Evolutionary conservation across 1,140 invertebrate species (phyloP).

Genomic region (Rhagoletis pomonella): DNA sequence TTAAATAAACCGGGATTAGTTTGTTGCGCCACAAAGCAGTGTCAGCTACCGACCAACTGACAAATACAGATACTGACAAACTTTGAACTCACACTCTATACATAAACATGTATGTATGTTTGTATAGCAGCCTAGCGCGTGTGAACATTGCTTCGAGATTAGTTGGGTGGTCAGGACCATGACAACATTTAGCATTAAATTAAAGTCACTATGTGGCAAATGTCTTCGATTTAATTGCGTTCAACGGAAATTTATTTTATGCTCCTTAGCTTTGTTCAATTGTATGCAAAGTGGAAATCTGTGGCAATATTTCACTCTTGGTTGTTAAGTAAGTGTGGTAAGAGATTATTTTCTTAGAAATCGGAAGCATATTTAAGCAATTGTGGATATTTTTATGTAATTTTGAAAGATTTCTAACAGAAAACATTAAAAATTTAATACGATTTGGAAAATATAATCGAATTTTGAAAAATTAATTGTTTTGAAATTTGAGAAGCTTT

Average conservation of each 20-base stretch:
- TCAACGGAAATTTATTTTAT: conserved; percentile 32
- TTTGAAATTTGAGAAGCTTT: too few species aligned
- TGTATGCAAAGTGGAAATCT: neutral
- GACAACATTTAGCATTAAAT: conserved; percentile 43
- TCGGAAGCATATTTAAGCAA: too few species aligned
- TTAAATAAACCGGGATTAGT: conserved; percentile 43
- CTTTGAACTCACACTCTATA: neutral
- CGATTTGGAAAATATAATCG: too few species aligned
- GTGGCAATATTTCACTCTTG: neutral
- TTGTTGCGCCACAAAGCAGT: conserved; percentile 17
- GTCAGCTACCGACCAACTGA: neutral
- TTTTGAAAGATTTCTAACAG: too few species aligned
- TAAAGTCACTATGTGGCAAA: conserved; percentile 45
- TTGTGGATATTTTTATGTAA: too few species aligned
- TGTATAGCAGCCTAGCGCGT: neutral
- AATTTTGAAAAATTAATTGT: too few species aligned
- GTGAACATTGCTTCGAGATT: conserved; percentile 15
- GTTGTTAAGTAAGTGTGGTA: neutral
- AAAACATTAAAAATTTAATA: too few species aligned
- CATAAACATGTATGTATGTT: neutral
- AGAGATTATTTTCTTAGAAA: neutral
- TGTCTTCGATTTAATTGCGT: conserved; percentile 43
- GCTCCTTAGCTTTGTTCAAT: neutral
- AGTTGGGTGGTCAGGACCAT: conserved; percentile 27
- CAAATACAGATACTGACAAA: neutral